Base-by-base conservation (phyloP, 2,888 invertebrate genomes). In the Phania funesta region DNA sequence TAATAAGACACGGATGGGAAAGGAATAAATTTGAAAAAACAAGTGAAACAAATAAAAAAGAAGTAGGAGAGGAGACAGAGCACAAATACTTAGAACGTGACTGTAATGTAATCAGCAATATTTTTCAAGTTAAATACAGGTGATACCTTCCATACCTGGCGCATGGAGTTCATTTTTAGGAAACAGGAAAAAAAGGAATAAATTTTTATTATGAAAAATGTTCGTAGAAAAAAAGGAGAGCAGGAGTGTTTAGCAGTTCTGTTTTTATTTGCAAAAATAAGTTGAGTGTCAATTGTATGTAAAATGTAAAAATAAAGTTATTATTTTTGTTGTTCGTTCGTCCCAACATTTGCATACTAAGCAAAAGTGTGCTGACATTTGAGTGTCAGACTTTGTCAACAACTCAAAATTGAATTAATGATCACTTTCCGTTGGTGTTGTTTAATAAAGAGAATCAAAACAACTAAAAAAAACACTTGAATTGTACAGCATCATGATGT, bases 81-180 rank as follows among this genome's bases (percentile, higher is more conserved):
- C 48, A 64, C 74, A 82, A 82, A 78, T 64, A 82, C 78, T 78
- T 50, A 58, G 65, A 78, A 82, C 78, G 82, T 82, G 82, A 82
- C 78, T 78, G 78, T 78, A 74, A 78, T 82, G 65, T 78, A 82
- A 78, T 82, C 78, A 82, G 62, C 56, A 58, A 70, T 64, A 74
- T 77, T 75, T 77, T 71, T 50, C 64, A 35, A 35, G 64, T 32
- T 46, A 48, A 64, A 18, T 54, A 20, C 62, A 56, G 38, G 46
- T 71, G 77, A 70, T 78, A 71, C 71, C 71, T 71, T 50, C 24
- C 52, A 76, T 68, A 50, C 41, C 50, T 58, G 64, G 29, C 22
- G 32, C 16, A 70, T 54, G 46, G 38, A 71, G n/a, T 56, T 35
- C 38, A 29, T 56, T 56, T 70, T 50, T 13, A 9, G n/a, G 22